phyloP scores from a whole-genome alignment of 2,113 vertebrate species.

The Bungarus multicinctus region DNA sequence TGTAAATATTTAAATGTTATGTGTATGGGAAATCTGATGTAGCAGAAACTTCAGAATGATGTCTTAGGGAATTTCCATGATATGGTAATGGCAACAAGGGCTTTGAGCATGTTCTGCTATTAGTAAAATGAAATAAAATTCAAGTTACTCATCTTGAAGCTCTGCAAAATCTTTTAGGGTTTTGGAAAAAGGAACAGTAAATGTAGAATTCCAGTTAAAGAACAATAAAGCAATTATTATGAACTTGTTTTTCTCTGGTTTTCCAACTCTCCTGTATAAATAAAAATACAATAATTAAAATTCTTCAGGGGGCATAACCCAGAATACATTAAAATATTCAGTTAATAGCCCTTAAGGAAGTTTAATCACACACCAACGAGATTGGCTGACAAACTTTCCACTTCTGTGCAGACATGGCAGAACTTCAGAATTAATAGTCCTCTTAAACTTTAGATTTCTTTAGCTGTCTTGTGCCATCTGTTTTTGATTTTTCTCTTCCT shows the following conservation, averaged over 20 bases:
- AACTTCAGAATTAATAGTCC: not conserved
- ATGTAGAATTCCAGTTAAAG: not conserved
- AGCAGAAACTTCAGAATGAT: not conserved
- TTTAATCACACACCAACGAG: not conserved
- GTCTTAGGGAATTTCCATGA: not conserved
- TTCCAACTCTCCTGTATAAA: slow-evolving; percentile 35
- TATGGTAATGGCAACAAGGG: not conserved
- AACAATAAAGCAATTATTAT: slow-evolving; percentile 30
- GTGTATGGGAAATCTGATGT: not conserved
- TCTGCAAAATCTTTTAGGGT: not conserved
- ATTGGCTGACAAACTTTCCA: slow-evolving; percentile 15
- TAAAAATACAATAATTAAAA: slow-evolving; percentile 20
- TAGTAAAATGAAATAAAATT: not conserved
- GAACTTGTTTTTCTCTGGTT: slow-evolving; percentile 23
- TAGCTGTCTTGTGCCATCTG: not conserved
- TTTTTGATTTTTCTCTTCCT: not conserved
- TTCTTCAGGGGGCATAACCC: not conserved
- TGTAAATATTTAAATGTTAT: not conserved
- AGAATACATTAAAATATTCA: slow-evolving; percentile 31
- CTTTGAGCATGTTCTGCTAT: not conserved
- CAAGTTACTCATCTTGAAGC: not conserved
- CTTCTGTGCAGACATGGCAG: slow-evolving; percentile 12
- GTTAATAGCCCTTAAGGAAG: slow-evolving; percentile 8
- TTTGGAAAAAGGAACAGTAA: not conserved
- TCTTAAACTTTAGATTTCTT: not conserved